Evolutionary conservation across 2,888 invertebrate species (phyloP), one percentile per base, ranked within the genome.

Genomic region (Plemyria rubiginata): DNA sequence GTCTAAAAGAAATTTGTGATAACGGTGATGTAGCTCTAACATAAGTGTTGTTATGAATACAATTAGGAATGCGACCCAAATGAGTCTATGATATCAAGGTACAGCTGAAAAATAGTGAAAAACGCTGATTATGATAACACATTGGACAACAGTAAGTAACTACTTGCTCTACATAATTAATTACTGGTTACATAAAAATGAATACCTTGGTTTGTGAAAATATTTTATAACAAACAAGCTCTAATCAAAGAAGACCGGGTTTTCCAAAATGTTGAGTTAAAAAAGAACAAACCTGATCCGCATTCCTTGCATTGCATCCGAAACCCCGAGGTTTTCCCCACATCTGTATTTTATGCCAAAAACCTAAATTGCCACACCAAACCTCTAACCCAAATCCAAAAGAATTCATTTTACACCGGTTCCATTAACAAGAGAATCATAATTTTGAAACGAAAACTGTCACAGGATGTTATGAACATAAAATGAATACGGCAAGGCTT

Each of bases 361-460:
- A 16, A 12, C 49, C 53, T 57, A 64, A 62, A 60, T 45, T 54
- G 53, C 65, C 57, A 57, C 53, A 50, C 29, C 54, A 54, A 60
- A 51, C 57, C 60, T 50, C 60, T 65, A 65, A 65, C 65, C 60
- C 60, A 65, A 54, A 65, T 65, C 49, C 50, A 9, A 56, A 57
- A 56, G 53, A 60, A 57, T 57, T 53, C 52, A 65, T 54, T 65
- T 29, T 16, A 53, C 29, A 43, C 48, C 48, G 53, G 56, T 56
- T 53, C 13, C 49, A 65, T 57, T 60, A 60, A 54, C 54, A 50
- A 50, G 32, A 46, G 38, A 45, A 56, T 56, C 52, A 50, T 53
- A 43, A 56, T 60, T 65, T 57, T n/a, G 41, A 13, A 22, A 49
- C 45, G 28, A 50, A 49, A 52, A 52, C 52, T 38, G 63, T 54